Base-by-base conservation (phyloP, 2,113 vertebrate species). In the Cyrtonyx montezumae region DNA sequence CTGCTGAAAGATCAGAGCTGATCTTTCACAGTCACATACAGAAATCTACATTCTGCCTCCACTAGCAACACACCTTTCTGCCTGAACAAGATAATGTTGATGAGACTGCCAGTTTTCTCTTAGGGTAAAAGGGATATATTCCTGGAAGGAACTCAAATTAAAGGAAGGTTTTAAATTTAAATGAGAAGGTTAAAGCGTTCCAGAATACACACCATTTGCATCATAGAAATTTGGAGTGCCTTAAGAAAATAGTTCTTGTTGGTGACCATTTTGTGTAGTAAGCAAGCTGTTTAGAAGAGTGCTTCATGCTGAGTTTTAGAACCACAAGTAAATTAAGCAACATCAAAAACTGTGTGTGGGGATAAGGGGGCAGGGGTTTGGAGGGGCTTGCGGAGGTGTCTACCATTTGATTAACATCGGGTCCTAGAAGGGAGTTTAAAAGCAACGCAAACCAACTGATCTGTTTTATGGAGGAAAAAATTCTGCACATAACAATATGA, bases 231-330 rank as follows among this genome's bases (percentile, higher is more conserved):
- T 59, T 56, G 81, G 84, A 82, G 87, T 78, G 71, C 32, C 55
- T 89, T 85, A 42, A 6, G 0, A 77, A 79, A 96, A 84, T 63
- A 85, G 63, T 36, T 92, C 37, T 74, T 40, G 45, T 18, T 79
- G 51, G 43, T 93, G 79, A 83, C 69, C 49, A 92, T 92, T 92
- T 94, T 92, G 89, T 80, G 49, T 10, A 23, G 78, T 93, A 89
- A 94, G 84, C 40, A 96, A 90, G 62, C 67, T 91, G 58, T 71
- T 87, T 4, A 16, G 70, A 59, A 93, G 75, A 87, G 81, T 26
- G 34, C 32, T 62, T 87, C 75, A 28, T 51, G 61, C 25, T 62
- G 49, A 76, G 34, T 53, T 78, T 86, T 68, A 91, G 61, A 91
- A 67, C 19, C 37, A 79, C 49, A 14, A 90, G 65, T 45, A 91